These are phyloP conservation scores for Manis crassicaudata DNA, from an alignment of 2,797 vertebrate genomes.

Conservation along the genomic window DNA sequence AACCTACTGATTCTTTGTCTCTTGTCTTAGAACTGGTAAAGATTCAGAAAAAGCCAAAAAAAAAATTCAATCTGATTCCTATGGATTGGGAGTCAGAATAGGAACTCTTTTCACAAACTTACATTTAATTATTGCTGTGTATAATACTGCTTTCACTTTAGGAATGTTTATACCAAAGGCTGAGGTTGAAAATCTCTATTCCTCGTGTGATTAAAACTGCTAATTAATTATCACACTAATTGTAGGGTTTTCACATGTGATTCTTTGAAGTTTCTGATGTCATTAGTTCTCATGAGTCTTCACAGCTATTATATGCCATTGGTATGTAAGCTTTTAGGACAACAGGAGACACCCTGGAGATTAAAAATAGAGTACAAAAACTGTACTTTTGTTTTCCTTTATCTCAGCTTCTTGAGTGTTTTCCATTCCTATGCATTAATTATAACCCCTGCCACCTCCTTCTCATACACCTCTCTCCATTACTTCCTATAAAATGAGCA, in stretches of 20 bases:
- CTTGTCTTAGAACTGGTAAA: not conserved
- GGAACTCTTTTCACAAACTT: not conserved
- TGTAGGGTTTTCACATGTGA: not conserved
- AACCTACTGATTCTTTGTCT: not conserved
- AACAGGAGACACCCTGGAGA: not conserved
- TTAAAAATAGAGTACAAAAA: not conserved
- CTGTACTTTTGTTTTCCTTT: not conserved
- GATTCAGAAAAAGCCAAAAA: not conserved
- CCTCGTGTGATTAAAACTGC: constrained; percentile 26
- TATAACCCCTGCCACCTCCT: not conserved
- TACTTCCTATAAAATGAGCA: not conserved
- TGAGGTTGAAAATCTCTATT: not conserved
- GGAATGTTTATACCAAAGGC: not conserved
- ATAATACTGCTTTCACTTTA: not conserved
- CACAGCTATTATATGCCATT: not conserved
- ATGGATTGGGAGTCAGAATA: not conserved
- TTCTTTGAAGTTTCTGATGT: not conserved
- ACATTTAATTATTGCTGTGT: not conserved
- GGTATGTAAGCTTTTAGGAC: not conserved
- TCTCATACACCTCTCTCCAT: not conserved
- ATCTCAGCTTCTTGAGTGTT: not conserved
- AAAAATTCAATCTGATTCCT: not conserved
- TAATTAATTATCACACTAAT: constrained; percentile 15
- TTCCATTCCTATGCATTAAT: not conserved
- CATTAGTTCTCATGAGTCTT: not conserved